These are phyloP conservation scores for Loris lydekkerianus DNA, from an alignment of 2,797 vertebrate genomes.

Conservation along the genomic window DNA sequence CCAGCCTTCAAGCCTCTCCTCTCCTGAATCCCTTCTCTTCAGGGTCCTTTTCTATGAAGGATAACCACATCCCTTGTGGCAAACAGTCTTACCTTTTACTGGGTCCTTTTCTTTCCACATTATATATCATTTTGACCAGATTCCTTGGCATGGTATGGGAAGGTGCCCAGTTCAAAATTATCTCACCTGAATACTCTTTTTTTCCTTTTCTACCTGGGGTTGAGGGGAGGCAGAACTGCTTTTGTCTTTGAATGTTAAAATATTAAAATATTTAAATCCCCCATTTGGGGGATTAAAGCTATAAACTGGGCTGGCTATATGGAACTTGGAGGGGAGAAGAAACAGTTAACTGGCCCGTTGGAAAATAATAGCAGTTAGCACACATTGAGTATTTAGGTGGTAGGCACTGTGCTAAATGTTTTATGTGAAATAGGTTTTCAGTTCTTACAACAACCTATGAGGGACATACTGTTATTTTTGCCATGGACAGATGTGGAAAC, in stretches of 20 bases:
- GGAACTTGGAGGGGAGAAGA: background rate
- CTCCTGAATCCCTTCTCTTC: background rate
- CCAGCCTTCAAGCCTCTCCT: slow-evolving; percentile 10
- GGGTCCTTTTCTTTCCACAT: slow-evolving; percentile 5
- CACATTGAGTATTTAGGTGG: slow-evolving; percentile 13
- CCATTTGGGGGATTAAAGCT: slow-evolving; percentile 14
- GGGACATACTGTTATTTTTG: background rate
- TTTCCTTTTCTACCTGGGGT: background rate
- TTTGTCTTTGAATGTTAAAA: slow-evolving; percentile 44
- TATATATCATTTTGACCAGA: background rate
- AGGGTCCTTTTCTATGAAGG: background rate
- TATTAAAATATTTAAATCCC: background rate
- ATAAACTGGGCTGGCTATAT: background rate
- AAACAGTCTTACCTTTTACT: background rate
- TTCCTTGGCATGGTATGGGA: background rate
- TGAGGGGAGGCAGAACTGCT: background rate
- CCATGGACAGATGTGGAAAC: slow-evolving; percentile 6
- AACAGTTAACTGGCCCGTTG: background rate
- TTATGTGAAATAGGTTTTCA: slow-evolving; percentile 32
- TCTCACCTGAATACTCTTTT: background rate
- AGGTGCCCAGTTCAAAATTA: slow-evolving; percentile 8
- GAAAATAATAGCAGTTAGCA: slow-evolving; percentile 32
- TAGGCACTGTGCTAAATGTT: background rate
- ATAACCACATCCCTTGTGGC: background rate
- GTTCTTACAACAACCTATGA: background rate